Evolutionary conservation across 2,113 vertebrate genomes (phyloP), one percentile per base, ranked within the genome.

Genomic region (Anhinga rufa): DNA sequence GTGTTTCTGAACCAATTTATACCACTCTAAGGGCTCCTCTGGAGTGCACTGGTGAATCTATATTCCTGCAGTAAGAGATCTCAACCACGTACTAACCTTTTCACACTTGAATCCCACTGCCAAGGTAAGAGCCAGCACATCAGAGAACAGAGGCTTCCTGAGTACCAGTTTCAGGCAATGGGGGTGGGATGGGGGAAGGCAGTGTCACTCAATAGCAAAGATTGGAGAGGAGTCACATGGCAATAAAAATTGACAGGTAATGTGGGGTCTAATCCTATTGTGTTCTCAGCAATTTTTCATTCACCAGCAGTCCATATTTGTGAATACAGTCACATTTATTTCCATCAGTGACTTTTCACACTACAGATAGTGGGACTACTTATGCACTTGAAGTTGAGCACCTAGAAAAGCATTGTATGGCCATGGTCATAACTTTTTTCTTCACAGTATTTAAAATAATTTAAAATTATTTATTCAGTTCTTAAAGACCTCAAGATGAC

Each of bases 101-200:
- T 78, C 44, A 70, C 10, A 14, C 20, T 20, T 57, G 26, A 83
- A 36, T 74, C 21, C 9, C 12, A 48, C 69, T 86, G 58, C 54
- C 34, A 75, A 49, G 34, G 29, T 44, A 58, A 44, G 28, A 86
- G 17, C 7, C 7, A 2, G 16, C n/a, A 49, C 14, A n/a, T 9
- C 17, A 36, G 34, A 49, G 29, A 80, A 6, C 12, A 42, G 34
- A 58, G 17, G 36, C 19, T 62, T 74, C 26, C 16, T 46, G 36
- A 32, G 16, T 46, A 42, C 21, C 42, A 55, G 4, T 79, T 87
- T 76, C 52, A 85, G 92, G 13, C 22, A 75, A 4, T 17, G 7
- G 5, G 6, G 1, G 4, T 46, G 9, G 4, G 4, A 5, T 19
- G 10, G 12, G 7, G 31, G 17, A 81, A 10, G 58, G 8, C 6